A percentile compares a stretch with the other conserved stretches of the same genome.
phyloP scores from a whole-genome alignment of 2,797 vertebrate species.

The Myripristis jacobus region DNA sequence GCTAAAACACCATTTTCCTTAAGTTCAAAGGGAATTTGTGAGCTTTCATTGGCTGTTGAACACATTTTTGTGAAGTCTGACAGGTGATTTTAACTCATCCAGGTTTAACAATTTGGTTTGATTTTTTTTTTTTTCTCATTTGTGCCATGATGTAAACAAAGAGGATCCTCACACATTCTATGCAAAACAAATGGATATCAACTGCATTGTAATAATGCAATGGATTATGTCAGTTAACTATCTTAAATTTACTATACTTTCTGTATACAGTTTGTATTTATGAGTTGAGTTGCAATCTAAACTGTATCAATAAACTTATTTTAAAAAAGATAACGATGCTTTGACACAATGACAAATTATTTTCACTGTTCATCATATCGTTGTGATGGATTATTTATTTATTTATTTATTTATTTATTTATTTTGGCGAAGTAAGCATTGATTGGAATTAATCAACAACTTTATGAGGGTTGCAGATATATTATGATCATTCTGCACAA shows the following conservation, averaged over 20 bases:
- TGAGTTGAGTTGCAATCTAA: constrained; percentile 91
- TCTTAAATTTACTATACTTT: constrained; percentile 94
- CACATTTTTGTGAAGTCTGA: too few species aligned
- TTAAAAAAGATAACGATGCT: constrained; percentile 78
- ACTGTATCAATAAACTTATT: constrained; percentile 95
- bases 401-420: too few species aligned
- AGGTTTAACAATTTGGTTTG: background rate
- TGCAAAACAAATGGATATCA: constrained; percentile 88
- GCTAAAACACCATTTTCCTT: too few species aligned
- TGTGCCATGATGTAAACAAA: constrained; percentile 53
- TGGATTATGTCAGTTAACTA: constrained; percentile 88
- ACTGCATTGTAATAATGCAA: constrained; percentile 92
- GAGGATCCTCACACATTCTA: constrained; percentile 91
- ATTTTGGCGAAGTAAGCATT: too few species aligned
- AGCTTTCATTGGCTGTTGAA: too few species aligned
- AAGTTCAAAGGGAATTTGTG: too few species aligned
- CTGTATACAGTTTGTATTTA: constrained; percentile 96
- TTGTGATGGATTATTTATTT: too few species aligned
- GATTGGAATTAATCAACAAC: too few species aligned
- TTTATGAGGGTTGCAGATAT: too few species aligned
- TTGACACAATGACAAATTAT: background rate
- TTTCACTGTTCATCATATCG: background rate
- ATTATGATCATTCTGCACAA: too few species aligned
- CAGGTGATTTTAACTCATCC: too few species aligned
- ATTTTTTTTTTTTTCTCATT: constrained; percentile 50